These are phyloP conservation scores for Sceloporus tristichus DNA, from an alignment of 2,113 vertebrate species.

Conservation along the genomic window DNA sequence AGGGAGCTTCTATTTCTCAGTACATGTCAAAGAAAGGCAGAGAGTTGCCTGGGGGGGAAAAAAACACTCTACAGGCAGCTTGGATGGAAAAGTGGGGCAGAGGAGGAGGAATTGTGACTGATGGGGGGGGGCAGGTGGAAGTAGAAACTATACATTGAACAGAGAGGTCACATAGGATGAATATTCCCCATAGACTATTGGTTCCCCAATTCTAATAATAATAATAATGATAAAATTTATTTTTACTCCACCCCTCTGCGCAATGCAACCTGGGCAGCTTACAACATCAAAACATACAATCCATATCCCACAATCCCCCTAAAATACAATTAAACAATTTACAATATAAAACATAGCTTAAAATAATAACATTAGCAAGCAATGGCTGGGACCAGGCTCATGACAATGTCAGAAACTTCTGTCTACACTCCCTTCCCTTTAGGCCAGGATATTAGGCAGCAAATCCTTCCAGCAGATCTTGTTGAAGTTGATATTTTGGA, in stretches of 20 bases:
- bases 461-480: background rate
- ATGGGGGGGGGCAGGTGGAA: background rate
- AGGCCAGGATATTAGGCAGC: background rate
- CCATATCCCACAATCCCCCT: too few species aligned
- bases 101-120: background rate
- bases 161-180: background rate
- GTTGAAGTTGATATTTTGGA: too few species aligned
- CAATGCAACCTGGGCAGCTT: too few species aligned
- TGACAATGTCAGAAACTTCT: background rate
- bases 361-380: too few species aligned
- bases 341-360: too few species aligned
- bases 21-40: background rate
- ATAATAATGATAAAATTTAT: too few species aligned
- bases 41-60: background rate
- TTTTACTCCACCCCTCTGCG: too few species aligned
- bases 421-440: background rate
- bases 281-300: too few species aligned
- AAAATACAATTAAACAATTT: too few species aligned
- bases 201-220: background rate
- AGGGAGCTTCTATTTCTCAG: background rate
- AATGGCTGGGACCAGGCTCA: background rate
- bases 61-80: background rate
- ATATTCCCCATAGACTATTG: background rate
- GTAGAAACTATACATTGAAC: background rate
- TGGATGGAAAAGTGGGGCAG: background rate